phyloP scores from a whole-genome alignment of 2,888 invertebrate species.

The Drosophila anceps region DNA sequence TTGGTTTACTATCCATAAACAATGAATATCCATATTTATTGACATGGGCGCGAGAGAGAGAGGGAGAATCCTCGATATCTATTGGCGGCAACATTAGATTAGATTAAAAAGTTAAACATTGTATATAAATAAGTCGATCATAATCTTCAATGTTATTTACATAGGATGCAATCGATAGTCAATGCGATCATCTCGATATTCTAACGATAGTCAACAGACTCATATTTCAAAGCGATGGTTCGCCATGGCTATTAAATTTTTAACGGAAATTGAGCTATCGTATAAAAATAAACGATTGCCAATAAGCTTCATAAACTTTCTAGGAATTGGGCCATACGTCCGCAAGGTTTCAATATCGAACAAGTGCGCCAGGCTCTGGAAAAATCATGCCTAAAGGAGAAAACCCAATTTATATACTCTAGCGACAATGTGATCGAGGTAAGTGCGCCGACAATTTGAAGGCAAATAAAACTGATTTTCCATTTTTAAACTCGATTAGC shows the following conservation, averaged over 20 bases:
- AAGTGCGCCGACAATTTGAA: neutral
- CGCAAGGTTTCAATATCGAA: constrained; percentile 60
- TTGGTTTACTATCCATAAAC: too few relatives aligned
- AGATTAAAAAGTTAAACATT: neutral
- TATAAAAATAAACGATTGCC: neutral
- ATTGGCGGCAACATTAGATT: too few relatives aligned
- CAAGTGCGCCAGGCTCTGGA: constrained; percentile 38
- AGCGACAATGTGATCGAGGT: constrained; percentile 59
- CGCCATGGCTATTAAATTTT: neutral
- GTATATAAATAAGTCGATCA: neutral
- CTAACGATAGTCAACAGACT: neutral
- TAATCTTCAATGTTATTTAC: neutral
- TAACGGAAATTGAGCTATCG: neutral
- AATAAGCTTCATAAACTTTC: neutral
- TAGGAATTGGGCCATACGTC: constrained; percentile 41
- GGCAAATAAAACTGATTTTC: neutral
- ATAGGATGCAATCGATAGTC: neutral
- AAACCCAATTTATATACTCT: constrained; percentile 42
- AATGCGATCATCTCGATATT: neutral
- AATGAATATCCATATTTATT: too few relatives aligned
- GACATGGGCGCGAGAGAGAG: too few relatives aligned
- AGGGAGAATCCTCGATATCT: too few relatives aligned
- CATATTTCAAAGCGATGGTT: neutral
- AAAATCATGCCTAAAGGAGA: constrained; percentile 21
- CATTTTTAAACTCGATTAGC: constrained; percentile 1